These are phyloP conservation scores for Drosophila mayaguana DNA, from an alignment of 2,888 invertebrate genomes.

Conservation along the genomic window DNA sequence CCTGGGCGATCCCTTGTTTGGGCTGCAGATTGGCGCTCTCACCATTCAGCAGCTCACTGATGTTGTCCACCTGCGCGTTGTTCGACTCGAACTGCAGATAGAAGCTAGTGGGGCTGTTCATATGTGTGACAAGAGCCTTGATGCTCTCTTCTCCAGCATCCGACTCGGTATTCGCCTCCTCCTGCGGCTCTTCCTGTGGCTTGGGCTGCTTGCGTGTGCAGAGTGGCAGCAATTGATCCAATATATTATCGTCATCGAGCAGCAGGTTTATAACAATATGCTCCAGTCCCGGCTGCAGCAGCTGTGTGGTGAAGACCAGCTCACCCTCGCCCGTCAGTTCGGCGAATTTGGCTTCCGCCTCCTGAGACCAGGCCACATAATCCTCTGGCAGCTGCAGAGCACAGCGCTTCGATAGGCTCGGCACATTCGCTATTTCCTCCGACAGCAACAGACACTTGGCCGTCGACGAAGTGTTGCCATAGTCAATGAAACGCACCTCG, in stretches of 20 bases:
- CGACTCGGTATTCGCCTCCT: slow-evolving; percentile 49
- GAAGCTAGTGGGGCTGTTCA: slow-evolving; percentile 90
- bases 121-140: slow-evolving; percentile 89
- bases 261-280: slow-evolving; percentile 88
- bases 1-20: slow-evolving; percentile 35
- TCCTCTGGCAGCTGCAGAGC: slow-evolving; percentile 87
- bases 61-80: slow-evolving; percentile 40
- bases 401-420: slow-evolving; percentile 88
- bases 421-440: slow-evolving; percentile 87
- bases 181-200: slow-evolving; percentile 3
- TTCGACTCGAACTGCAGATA: slow-evolving; percentile 90
- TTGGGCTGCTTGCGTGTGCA: slow-evolving; percentile 83
- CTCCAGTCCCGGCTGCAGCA: slow-evolving; percentile 89
- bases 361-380: slow-evolving; percentile 88
- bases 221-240: slow-evolving; percentile 87
- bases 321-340: slow-evolving; percentile 90
- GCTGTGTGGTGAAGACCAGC: slow-evolving; percentile 89
- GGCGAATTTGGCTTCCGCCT: slow-evolving; percentile 88
- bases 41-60: slow-evolving; percentile 57
- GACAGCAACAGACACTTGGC: slow-evolving; percentile 87
- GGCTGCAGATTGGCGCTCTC: slow-evolving; percentile 74
- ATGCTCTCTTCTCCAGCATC: slow-evolving; percentile 40
- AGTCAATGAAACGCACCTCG: slow-evolving; percentile 89
- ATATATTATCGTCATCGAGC: slow-evolving; percentile 88
- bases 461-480: slow-evolving; percentile 88